A percentile compares a stretch with the other conserved stretches of the same genome.
phyloP scores from a whole-genome alignment of 2,113 vertebrate genomes.

The Lepisosteus osseus region DNA sequence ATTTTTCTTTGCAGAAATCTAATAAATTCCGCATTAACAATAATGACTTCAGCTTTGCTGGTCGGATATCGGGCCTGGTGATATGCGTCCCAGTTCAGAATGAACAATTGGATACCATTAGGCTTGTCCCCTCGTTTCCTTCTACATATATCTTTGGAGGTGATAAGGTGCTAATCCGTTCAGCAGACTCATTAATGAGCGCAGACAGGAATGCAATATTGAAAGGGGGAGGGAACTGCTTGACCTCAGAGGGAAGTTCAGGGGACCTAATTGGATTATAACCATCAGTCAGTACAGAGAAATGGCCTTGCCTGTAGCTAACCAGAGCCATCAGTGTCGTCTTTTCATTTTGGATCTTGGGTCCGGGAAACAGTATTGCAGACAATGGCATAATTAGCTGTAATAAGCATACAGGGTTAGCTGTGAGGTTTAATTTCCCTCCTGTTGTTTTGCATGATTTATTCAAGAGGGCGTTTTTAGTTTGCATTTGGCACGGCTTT shows the following conservation, averaged over 20 bases:
- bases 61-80: constrained; percentile 30
- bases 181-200: constrained; percentile 79
- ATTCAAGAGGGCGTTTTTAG: not conserved
- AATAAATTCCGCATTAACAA: constrained; percentile 73
- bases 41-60: constrained; percentile 59
- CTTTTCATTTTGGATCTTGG: constrained; percentile 3
- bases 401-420: constrained; percentile 23
- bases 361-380: not conserved
- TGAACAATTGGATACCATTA: constrained; percentile 71
- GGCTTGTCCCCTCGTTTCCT: constrained; percentile 58
- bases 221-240: constrained; percentile 62
- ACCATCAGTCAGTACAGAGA: constrained; percentile 65
- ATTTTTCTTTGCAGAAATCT: constrained; percentile 74
- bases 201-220: constrained; percentile 73
- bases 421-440: constrained; percentile 28
- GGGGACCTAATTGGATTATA: constrained; percentile 76
- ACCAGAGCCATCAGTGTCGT: constrained; percentile 6
- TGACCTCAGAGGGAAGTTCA: constrained; percentile 75
- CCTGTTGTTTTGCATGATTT: not conserved
- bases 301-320: constrained; percentile 73
- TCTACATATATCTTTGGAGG: constrained; percentile 73
- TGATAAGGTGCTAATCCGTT: constrained; percentile 80
- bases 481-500: not conserved
- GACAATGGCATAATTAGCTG: constrained; percentile 23
- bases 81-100: constrained; percentile 56